Percentiles rank a stretch among this genome's conserved stretches.
Conservation (phyloP, 1,140 invertebrate genomes). For the Holcopasites calliopsidis region DNA sequence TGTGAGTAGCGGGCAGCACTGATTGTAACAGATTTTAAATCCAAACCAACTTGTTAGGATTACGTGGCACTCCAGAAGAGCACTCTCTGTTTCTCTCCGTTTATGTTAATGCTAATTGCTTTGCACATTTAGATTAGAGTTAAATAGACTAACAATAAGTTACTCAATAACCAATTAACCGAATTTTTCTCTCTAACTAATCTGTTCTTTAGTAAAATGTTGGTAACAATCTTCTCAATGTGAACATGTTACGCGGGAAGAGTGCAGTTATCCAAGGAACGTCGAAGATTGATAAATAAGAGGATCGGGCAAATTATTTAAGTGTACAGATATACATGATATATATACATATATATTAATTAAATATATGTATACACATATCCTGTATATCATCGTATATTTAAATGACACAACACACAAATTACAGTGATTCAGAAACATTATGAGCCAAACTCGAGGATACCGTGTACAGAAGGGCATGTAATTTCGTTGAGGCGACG, state of each 20-base stretch:
- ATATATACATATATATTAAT: slow-evolving; percentile 23
- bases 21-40: no score
- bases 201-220: not conserved
- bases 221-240: not conserved
- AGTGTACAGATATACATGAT: slow-evolving; percentile 11
- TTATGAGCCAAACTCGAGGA: slow-evolving; percentile 58
- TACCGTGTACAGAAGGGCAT: slow-evolving; percentile 48
- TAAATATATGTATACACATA: slow-evolving; percentile 32
- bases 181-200: no score
- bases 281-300: not conserved
- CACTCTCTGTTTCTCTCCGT: no score
- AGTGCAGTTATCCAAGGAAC: not conserved
- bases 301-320: not conserved
- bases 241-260: not conserved
- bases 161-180: no score
- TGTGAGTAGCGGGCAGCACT: no score
- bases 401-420: slow-evolving; percentile 66
- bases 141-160: no score
- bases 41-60: no score
- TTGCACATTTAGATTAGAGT: no score
- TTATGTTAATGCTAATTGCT: no score
- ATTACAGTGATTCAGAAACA: slow-evolving; percentile 59
- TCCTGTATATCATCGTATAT: slow-evolving; percentile 51
- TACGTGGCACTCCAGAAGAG: no score
- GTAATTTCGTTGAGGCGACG: slow-evolving; percentile 45